Evolutionary conservation across 1,140 invertebrate genomes (phyloP).

Genomic region (Zeugodacus cucurbitae): DNA sequence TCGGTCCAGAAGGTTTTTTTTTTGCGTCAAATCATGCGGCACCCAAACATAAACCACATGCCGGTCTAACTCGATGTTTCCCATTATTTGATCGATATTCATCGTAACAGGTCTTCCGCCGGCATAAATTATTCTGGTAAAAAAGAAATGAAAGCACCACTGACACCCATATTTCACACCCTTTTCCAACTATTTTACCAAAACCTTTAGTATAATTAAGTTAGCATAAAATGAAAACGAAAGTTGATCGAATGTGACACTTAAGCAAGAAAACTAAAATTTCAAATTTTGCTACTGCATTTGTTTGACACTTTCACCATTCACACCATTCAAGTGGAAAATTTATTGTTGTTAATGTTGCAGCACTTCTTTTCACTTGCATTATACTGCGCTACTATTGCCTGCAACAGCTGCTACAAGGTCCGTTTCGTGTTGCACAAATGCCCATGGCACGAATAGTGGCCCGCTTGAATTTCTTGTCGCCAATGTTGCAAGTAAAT

Average conservation of each 20-base stretch:
- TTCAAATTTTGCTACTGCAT: background rate
- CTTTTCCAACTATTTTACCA: background rate
- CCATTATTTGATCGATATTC: too few relatives aligned
- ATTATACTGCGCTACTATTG: background rate
- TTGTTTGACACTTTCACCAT: background rate
- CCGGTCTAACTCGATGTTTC: too few relatives aligned
- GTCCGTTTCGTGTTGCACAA: background rate
- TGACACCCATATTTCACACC: background rate
- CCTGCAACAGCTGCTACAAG: background rate
- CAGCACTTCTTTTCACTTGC: background rate
- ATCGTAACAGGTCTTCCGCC: too few relatives aligned
- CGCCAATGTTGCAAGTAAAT: background rate
- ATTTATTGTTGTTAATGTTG: background rate
- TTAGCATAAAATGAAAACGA: background rate
- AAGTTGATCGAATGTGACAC: background rate
- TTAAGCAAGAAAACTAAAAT: background rate
- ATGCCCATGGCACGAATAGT: background rate
- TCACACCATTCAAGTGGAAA: background rate
- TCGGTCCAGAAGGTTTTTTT: too few relatives aligned
- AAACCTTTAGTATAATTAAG: background rate
- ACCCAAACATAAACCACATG: too few relatives aligned
- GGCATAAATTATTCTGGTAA: too few relatives aligned
- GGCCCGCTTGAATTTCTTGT: background rate
- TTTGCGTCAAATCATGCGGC: too few relatives aligned
- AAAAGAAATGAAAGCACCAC: too few relatives aligned